Evolutionary conservation across 2,888 invertebrate species (phyloP), one percentile per base, ranked within the genome.

Genomic region (Iphiclides podalirius): DNA sequence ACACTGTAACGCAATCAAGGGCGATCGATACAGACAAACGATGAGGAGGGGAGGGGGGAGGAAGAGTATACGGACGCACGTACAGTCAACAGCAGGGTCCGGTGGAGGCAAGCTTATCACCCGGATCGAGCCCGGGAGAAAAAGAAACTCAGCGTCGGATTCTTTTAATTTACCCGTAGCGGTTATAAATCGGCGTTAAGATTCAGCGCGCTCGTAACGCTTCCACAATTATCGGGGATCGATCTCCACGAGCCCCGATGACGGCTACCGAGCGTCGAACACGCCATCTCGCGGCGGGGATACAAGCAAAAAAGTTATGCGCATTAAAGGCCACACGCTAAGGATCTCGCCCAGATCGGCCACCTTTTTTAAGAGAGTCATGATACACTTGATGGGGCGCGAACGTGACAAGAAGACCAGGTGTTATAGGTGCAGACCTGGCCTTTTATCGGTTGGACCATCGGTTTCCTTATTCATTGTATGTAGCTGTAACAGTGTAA

Each of bases 121-220:
- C 57, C 49, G 55, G 67, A 84, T 84, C 83, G 67, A 65, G 67
- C 66, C 75, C 72, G 72, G 66, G 70, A 72, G 75, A 76, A 76
- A 80, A 81, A 83, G 79, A 82, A 83, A 79, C 71, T 72, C 57
- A 36, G 54, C 66, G 69, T 63, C 70, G 76, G 64, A 78, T 79
- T 81, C 82, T 77, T 84, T 86, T 86, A 85, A 86, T 85, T 85
- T 85, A 85, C 81, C 81, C 79, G 71, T 78, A 73, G 75, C 74
- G 74, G 78, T 81, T 84, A 84, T 81, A 83, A 84, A 85, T 80
- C 83, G 79, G 78, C 82, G 85, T 85, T 86, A 81, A 79, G 79
- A 83, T 80, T 81, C 82, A 78, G 70, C 71, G 72, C 71, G 72
- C 75, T 80, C 79, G 81, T 74, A 78, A 78, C 72, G 75, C 79